Percentiles rank a stretch among this genome's conserved stretches.
phyloP scores from a whole-genome alignment of 1,140 invertebrate species.

The Sesamia nonagrioides region DNA sequence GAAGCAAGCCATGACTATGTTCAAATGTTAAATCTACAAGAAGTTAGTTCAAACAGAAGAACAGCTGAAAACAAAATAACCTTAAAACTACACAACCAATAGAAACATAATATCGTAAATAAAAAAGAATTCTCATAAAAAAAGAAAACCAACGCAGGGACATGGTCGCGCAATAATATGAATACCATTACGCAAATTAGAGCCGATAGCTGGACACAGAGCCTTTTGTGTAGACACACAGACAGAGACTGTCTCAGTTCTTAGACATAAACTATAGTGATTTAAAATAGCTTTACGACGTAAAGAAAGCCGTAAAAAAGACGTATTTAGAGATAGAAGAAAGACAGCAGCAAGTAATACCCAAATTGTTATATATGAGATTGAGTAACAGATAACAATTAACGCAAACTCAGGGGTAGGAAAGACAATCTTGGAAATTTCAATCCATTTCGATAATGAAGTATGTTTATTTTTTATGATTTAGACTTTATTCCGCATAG shows the following conservation, averaged over 20 bases:
- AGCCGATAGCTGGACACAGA: conserved; percentile 40
- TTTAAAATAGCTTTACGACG: conserved; percentile 15
- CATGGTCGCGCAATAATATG: conserved; percentile 45
- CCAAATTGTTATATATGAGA: neutral
- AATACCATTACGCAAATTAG: conserved; percentile 56
- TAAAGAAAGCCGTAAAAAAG: conserved; percentile 10
- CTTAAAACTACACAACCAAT: neutral
- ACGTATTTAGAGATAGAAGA: neutral
- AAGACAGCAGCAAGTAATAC: neutral
- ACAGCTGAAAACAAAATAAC: neutral
- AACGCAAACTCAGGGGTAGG: neutral
- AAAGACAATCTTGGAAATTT: neutral
- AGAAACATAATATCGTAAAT: conserved; percentile 12
- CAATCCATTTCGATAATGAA: neutral
- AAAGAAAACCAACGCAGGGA: conserved; percentile 16
- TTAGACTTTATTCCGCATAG: neutral
- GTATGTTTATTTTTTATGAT: neutral
- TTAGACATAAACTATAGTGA: conserved; percentile 42
- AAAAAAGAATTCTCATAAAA: conserved; percentile 15
- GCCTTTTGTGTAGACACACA: conserved; percentile 44
- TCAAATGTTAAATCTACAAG: too few species aligned
- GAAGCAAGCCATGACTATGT: too few species aligned
- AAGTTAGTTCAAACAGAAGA: too few species aligned
- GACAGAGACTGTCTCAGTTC: conserved; percentile 14
- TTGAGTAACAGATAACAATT: neutral